phyloP scores from a whole-genome alignment of 1,140 invertebrate genomes.

The Wasmannia auropunctata region DNA sequence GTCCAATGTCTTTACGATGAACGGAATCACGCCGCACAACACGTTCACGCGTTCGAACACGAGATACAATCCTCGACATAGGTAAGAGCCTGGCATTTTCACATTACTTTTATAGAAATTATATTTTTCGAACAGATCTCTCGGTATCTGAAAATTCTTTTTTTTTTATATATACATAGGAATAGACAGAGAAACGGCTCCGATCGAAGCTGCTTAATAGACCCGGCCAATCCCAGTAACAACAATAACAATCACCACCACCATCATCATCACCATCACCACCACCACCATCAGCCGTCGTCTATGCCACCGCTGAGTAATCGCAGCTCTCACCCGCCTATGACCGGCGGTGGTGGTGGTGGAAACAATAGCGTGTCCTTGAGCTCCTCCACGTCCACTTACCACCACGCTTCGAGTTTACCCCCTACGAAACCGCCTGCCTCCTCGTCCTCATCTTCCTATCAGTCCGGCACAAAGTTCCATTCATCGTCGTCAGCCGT shows the following conservation, averaged over 20 bases:
- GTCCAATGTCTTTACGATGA: conserved; percentile 90
- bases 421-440: conserved; percentile 77
- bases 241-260: conserved; percentile 35
- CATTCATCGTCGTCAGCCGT: conserved; percentile 80
- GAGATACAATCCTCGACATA: conserved; percentile 82
- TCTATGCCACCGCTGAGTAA: conserved; percentile 79
- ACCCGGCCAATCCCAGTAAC: conserved; percentile 47
- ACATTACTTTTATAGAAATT: background rate
- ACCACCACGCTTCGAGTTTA: conserved; percentile 75
- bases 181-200: conserved; percentile 82
- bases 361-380: conserved; percentile 71
- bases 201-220: conserved; percentile 75
- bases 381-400: conserved; percentile 73
- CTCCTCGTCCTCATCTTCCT: conserved; percentile 78
- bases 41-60: conserved; percentile 86
- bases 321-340: conserved; percentile 79
- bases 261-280: conserved; percentile 34
- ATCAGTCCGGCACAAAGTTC: conserved; percentile 83
- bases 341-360: conserved; percentile 74
- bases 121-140: background rate
- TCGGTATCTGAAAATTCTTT: background rate
- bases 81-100: conserved; percentile 67
- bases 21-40: conserved; percentile 90
- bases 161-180: conserved; percentile 64
- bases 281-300: conserved; percentile 40